Percentiles rank a stretch among this genome's conserved stretches.
Conservation (phyloP, 1,140 invertebrate species). For the Riptortus pedestris region DNA sequence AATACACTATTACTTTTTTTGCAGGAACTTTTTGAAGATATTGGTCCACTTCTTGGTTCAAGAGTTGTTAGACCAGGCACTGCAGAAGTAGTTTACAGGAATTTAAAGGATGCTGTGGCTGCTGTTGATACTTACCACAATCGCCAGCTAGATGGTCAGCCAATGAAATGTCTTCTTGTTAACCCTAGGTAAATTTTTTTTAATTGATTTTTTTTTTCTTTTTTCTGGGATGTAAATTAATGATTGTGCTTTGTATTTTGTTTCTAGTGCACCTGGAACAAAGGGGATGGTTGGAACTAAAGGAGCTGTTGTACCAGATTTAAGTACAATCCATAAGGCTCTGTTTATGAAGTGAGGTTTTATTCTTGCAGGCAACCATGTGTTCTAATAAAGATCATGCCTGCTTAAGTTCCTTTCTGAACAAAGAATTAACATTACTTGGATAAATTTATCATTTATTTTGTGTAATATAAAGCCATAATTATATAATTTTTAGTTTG, state of each 20-base stretch:
- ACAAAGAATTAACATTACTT: no score
- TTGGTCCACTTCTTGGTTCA: constrained; percentile 73
- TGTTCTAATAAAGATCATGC: no score
- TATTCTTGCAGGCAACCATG: no score
- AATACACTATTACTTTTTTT: no score
- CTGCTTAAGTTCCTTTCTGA: no score
- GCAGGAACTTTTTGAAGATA: constrained; percentile 83
- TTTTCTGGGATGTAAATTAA: not conserved
- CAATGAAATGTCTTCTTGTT: constrained; percentile 70
- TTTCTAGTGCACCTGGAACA: constrained; percentile 7
- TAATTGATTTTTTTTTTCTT: constrained; percentile 5
- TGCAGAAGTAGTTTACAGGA: constrained; percentile 82
- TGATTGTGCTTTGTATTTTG: not conserved
- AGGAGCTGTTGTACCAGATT: constrained; percentile 28
- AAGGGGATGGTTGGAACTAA: constrained; percentile 25
- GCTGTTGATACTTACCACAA: constrained; percentile 88
- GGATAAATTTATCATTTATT: no score
- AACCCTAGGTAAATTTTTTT: constrained; percentile 36
- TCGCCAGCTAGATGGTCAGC: constrained; percentile 73
- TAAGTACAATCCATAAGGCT: constrained; percentile 30
- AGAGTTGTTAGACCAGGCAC: constrained; percentile 72
- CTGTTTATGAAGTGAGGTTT: constrained; percentile 25
- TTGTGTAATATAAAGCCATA: no score
- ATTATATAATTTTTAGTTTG: no score
- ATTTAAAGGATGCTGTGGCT: constrained; percentile 69